Evolutionary conservation across 2,888 invertebrate species (phyloP).

Genomic region (Thereva unica): DNA sequence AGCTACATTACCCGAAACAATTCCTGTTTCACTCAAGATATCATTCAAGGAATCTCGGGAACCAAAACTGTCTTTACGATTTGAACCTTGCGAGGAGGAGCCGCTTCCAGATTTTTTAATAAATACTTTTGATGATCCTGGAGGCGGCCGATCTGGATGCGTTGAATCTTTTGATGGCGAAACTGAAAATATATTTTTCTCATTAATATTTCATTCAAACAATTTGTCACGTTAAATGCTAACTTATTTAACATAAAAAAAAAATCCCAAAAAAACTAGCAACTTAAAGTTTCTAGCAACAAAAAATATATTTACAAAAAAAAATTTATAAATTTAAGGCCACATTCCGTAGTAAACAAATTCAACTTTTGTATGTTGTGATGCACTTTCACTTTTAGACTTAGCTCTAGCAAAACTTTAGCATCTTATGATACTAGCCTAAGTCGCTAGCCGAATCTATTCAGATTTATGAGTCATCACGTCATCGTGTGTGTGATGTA

Average conservation of each 20-base stretch:
- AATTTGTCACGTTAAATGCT: not conserved
- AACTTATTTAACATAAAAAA: not conserved
- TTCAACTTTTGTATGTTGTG: not conserved
- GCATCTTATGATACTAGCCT: no score
- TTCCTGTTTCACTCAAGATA: slow-evolving; percentile 55
- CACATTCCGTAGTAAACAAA: not conserved
- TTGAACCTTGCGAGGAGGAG: slow-evolving; percentile 49
- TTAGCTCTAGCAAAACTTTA: no score
- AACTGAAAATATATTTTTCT: slow-evolving; percentile 37
- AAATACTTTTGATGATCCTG: slow-evolving; percentile 52
- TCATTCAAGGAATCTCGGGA: slow-evolving; percentile 57
- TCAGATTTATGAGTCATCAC: no score
- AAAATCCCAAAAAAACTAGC: no score
- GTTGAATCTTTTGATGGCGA: slow-evolving; percentile 49
- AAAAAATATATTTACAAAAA: no score
- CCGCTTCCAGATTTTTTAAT: slow-evolving; percentile 51
- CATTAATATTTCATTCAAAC: not conserved
- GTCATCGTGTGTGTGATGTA: no score
- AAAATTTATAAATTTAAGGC: no score
- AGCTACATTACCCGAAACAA: slow-evolving; percentile 59
- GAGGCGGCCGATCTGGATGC: slow-evolving; percentile 60
- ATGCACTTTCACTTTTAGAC: not conserved
- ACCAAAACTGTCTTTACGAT: slow-evolving; percentile 56
- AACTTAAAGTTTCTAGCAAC: no score
- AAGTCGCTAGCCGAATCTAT: no score